Conservation (phyloP, 1,140 invertebrate species). For the Drosophila grimshawi region DNA sequence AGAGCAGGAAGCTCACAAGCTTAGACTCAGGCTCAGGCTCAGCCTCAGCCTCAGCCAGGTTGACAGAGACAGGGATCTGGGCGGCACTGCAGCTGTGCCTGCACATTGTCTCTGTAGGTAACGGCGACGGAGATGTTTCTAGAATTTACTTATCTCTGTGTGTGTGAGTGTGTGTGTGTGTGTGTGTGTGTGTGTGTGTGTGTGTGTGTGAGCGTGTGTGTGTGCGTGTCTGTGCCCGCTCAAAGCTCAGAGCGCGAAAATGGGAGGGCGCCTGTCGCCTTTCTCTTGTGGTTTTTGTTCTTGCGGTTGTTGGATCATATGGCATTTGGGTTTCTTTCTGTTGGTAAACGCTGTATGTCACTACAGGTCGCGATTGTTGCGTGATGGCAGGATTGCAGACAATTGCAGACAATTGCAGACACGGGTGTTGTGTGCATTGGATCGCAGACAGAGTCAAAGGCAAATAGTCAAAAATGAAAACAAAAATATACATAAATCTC, state of each 20-base stretch:
- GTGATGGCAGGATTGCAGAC: slow-evolving; percentile 53
- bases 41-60: neutral
- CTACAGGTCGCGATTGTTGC: slow-evolving; percentile 62
- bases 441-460: neutral
- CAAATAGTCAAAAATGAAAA: neutral
- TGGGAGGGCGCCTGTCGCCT: too few species aligned
- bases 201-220: neutral
- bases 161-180: slow-evolving; percentile 5
- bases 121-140: slow-evolving; percentile 32
- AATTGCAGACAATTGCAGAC: slow-evolving; percentile 24
- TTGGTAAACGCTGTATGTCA: slow-evolving; percentile 41
- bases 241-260: neutral
- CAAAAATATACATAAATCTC: too few species aligned
- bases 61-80: neutral
- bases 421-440: slow-evolving; percentile 23
- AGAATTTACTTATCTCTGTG: slow-evolving; percentile 1
- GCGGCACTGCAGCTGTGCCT: slow-evolving; percentile 6
- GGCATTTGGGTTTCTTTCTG: slow-evolving; percentile 12
- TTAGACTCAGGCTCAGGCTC: too few species aligned
- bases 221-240: slow-evolving; percentile 5
- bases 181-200: slow-evolving; percentile 22
- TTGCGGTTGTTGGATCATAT: slow-evolving; percentile 11
- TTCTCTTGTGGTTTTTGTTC: too few species aligned
- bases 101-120: slow-evolving; percentile 18
- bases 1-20: neutral